Percentiles rank a stretch among this genome's conserved stretches.
Evolutionary conservation across 2,113 vertebrate species (phyloP).

Genomic region (Edolisoma coerulescens): DNA sequence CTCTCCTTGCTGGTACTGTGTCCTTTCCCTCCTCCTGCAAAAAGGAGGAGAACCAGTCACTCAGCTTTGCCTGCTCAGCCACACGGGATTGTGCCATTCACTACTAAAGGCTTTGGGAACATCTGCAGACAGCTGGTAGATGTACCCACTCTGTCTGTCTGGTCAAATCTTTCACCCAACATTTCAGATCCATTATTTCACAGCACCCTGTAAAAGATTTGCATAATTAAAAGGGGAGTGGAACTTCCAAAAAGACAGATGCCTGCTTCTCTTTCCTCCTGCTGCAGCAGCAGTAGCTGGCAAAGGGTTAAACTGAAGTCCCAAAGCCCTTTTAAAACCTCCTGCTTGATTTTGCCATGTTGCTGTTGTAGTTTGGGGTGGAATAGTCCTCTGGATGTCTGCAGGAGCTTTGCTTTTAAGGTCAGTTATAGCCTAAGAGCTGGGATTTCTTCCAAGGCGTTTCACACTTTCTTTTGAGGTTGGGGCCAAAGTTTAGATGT

Average conservation of each 20-base stretch:
- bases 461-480: constrained; percentile 56
- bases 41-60: background rate
- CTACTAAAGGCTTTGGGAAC: background rate
- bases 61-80: background rate
- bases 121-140: background rate
- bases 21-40: background rate
- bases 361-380: background rate
- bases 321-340: background rate
- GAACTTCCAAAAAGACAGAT: background rate
- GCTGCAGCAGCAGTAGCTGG: background rate
- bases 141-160: background rate
- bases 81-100: accelerated
- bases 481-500: constrained; percentile 41
- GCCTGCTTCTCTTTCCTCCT: background rate
- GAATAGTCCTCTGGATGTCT: background rate
- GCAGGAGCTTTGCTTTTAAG: background rate
- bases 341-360: background rate
- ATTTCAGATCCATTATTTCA: background rate
- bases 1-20: background rate
- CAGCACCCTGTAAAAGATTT: background rate
- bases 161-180: background rate
- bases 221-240: background rate
- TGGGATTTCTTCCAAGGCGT: background rate
- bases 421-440: background rate
- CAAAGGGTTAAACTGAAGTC: background rate